A percentile compares a stretch with the other conserved stretches of the same genome.
These are phyloP conservation scores for Blennius ocellaris DNA, from an alignment of 2,113 vertebrate species.

Conservation along the genomic window DNA sequence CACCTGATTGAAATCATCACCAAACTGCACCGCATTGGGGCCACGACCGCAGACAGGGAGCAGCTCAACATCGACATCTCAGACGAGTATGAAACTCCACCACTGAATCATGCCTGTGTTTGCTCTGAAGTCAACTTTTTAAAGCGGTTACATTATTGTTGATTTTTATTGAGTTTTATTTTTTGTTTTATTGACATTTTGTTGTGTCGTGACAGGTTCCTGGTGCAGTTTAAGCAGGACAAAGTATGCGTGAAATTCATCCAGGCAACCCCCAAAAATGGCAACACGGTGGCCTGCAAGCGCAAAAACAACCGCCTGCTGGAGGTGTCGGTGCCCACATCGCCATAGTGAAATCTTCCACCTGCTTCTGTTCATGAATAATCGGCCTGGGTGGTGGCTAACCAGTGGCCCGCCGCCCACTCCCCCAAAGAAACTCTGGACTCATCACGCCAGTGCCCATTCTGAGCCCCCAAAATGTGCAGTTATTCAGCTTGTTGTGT, in stretches of 20 bases:
- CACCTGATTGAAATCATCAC: slow-evolving; percentile 98
- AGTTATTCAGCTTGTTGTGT: slow-evolving; percentile 80
- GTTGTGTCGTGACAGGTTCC: slow-evolving; percentile 84
- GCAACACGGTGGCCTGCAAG: slow-evolving; percentile 91
- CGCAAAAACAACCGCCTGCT: slow-evolving; percentile 98
- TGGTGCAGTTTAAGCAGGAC: slow-evolving; percentile 97
- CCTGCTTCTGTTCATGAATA: slow-evolving; percentile 32
- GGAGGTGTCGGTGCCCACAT: slow-evolving; percentile 93
- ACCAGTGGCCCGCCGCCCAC: slow-evolving; percentile 14
- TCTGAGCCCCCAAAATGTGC: slow-evolving; percentile 81
- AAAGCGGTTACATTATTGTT: too few relatives aligned
- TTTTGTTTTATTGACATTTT: too few relatives aligned
- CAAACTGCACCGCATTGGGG: slow-evolving; percentile 91
- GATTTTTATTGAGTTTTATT: too few relatives aligned
- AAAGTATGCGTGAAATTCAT: slow-evolving; percentile 98
- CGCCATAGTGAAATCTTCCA: slow-evolving; percentile 53
- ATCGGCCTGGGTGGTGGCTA: slow-evolving; percentile 68
- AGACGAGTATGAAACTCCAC: slow-evolving; percentile 88
- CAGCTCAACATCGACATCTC: slow-evolving; percentile 94
- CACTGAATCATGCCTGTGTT: too few relatives aligned
- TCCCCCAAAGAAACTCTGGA: slow-evolving; percentile 21
- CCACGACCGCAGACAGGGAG: slow-evolving; percentile 87
- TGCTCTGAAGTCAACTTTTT: too few relatives aligned
- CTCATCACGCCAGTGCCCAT: slow-evolving; percentile 32
- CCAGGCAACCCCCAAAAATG: slow-evolving; percentile 90